Evolutionary conservation across 2,797 vertebrate genomes (phyloP).

Genomic region (Macroramphosus scolopax): DNA sequence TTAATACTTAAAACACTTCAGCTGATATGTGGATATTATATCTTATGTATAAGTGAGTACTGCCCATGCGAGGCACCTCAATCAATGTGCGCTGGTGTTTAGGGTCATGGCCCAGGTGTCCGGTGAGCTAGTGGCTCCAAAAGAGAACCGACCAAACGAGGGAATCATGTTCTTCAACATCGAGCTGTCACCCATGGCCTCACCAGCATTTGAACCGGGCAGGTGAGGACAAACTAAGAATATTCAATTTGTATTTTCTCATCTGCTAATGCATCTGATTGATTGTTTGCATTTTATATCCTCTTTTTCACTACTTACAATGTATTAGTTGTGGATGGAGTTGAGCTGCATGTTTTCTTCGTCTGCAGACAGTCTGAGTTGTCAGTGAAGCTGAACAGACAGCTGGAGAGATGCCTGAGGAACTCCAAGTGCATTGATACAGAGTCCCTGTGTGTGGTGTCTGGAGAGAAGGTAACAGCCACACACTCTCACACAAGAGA

Average conservation of each 20-base stretch:
- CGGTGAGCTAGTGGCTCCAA: constrained; percentile 91
- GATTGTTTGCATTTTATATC: too few species aligned
- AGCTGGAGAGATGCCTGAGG: constrained; percentile 91
- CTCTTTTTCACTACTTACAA: too few species aligned
- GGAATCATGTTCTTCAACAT: constrained; percentile 94
- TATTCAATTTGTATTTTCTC: too few species aligned
- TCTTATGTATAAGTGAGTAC: too few species aligned
- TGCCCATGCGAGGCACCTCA: too few species aligned
- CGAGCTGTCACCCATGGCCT: constrained; percentile 94
- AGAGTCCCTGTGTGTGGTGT: constrained; percentile 93
- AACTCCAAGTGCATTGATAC: constrained; percentile 97
- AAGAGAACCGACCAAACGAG: constrained; percentile 90
- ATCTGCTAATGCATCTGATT: too few species aligned
- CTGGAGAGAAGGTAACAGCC: constrained; percentile 89
- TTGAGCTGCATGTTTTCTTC: too few species aligned
- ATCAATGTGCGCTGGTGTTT: constrained; percentile 1
- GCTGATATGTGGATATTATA: too few species aligned
- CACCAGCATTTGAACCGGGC: constrained; percentile 90
- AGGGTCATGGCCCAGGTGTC: constrained; percentile 97
- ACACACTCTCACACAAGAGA: not conserved
- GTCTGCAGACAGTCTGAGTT: constrained; percentile 88
- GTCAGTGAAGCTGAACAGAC: constrained; percentile 90
- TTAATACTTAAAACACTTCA: too few species aligned
- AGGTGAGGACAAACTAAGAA: constrained; percentile 83
- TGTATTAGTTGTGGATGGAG: too few species aligned